phyloP scores from a whole-genome alignment of 2,888 invertebrate genomes.

The Prostheceraeus crozeri region DNA sequence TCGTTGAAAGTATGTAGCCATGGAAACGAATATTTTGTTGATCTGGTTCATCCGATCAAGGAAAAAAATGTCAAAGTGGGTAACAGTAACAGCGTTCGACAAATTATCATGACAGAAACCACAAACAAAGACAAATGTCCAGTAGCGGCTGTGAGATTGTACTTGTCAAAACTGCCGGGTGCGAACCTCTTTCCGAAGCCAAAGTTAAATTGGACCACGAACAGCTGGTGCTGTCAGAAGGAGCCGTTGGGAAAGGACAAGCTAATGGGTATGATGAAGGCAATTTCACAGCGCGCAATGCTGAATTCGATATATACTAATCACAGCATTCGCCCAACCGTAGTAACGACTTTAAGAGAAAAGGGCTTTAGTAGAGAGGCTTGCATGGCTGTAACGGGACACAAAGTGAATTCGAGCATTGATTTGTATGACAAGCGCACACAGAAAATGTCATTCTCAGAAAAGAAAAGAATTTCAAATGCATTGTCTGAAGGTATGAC shows the following conservation, averaged over 20 bases:
- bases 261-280: conserved; percentile 6
- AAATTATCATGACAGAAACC: conserved; percentile 2
- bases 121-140: conserved; percentile 17
- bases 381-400: not conserved
- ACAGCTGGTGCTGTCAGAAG: conserved; percentile 16
- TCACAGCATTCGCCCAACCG: conserved; percentile 1
- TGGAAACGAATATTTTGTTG: not conserved
- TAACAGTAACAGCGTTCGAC: not conserved
- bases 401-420: not conserved
- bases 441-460: not conserved
- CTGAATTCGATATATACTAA: not conserved
- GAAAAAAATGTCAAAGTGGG: not conserved
- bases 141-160: conserved; percentile 1
- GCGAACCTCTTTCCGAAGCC: conserved; percentile 5
- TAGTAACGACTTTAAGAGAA: conserved; percentile 11
- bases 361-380: not conserved
- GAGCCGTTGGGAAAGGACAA: conserved; percentile 5
- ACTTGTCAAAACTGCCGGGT: not conserved
- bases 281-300: not conserved
- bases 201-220: not conserved
- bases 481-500: conserved; percentile 1
- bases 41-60: not conserved
- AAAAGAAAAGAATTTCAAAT: not conserved
- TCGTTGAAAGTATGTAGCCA: not conserved
- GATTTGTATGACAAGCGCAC: not conserved